Evolutionary conservation across 2,797 vertebrate genomes (phyloP).

Genomic region (Rhincodon typus): DNA sequence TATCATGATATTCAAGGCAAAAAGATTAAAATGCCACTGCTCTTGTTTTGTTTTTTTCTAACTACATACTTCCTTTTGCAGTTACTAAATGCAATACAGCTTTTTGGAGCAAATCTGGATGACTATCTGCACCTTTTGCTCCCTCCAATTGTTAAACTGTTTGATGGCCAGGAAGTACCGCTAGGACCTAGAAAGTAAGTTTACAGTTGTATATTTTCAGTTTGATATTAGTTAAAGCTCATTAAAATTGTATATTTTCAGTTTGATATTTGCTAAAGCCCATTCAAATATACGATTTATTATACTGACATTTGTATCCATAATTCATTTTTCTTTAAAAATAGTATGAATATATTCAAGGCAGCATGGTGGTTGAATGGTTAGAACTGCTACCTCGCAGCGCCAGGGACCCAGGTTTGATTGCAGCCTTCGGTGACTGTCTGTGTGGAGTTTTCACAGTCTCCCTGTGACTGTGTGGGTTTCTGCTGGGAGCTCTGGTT

Average conservation of each 20-base stretch:
- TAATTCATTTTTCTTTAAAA: background rate
- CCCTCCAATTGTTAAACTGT: conserved; percentile 93
- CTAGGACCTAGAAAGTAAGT: conserved; percentile 85
- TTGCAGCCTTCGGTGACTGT: no score
- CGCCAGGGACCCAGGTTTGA: no score
- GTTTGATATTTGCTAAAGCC: conserved; percentile 39
- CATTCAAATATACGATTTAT: conserved; percentile 18
- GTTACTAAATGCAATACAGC: conserved; percentile 90
- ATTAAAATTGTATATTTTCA: conserved; percentile 41
- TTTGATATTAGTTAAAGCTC: no score
- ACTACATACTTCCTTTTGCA: conserved; percentile 48
- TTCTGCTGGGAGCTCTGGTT: no score
- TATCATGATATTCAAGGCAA: background rate
- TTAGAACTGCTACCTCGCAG: no score
- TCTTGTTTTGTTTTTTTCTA: background rate
- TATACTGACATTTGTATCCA: background rate
- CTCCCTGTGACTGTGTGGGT: no score
- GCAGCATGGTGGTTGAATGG: no score
- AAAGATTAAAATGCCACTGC: background rate
- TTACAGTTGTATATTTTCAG: conserved; percentile 41
- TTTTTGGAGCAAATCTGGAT: conserved; percentile 94
- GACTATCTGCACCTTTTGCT: conserved; percentile 93
- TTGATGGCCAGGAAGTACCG: conserved; percentile 87
- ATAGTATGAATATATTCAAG: background rate
- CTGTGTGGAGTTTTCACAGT: no score